These are phyloP conservation scores for Fregetta grallaria DNA, from an alignment of 2,113 vertebrate species.

Conservation along the genomic window DNA sequence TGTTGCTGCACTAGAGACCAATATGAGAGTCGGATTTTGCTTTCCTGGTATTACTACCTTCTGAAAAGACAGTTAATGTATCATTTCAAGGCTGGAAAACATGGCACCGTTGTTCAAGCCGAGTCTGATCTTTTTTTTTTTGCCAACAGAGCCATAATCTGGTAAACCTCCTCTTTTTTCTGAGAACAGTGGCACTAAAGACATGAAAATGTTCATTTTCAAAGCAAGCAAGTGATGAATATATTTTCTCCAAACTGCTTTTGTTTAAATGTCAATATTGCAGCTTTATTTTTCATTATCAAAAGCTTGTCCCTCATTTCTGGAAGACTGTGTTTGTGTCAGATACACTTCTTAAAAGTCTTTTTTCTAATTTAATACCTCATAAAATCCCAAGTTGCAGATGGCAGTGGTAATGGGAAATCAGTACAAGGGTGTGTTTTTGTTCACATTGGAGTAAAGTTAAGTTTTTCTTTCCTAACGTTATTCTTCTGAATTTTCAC, in stretches of 20 bases:
- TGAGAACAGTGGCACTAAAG: neutral
- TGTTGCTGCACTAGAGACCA: neutral
- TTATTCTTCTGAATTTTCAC: conserved; percentile 16
- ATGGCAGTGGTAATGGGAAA: neutral
- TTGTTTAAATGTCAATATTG: neutral
- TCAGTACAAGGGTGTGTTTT: neutral
- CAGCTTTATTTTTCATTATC: neutral
- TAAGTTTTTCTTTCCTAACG: neutral
- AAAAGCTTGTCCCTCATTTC: neutral
- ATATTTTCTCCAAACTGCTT: neutral
- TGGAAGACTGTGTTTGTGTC: neutral
- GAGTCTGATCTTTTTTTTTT: neutral
- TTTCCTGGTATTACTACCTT: conserved; percentile 40
- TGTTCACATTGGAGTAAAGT: neutral
- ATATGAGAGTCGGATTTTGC: neutral
- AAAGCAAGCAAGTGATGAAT: neutral
- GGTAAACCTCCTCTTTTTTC: neutral
- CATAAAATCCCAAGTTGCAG: neutral
- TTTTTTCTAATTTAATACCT: neutral
- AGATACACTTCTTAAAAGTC: neutral
- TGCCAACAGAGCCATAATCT: neutral
- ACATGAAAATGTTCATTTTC: neutral
- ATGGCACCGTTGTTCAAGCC: neutral
- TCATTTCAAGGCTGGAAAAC: neutral
- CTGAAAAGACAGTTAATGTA: conserved; percentile 7